A percentile compares a stretch with the other conserved stretches of the same genome.
These are phyloP conservation scores for Virgularia gustaviana DNA, from an alignment of 92 coral and sea anemone genomes.

Conservation along the genomic window DNA sequence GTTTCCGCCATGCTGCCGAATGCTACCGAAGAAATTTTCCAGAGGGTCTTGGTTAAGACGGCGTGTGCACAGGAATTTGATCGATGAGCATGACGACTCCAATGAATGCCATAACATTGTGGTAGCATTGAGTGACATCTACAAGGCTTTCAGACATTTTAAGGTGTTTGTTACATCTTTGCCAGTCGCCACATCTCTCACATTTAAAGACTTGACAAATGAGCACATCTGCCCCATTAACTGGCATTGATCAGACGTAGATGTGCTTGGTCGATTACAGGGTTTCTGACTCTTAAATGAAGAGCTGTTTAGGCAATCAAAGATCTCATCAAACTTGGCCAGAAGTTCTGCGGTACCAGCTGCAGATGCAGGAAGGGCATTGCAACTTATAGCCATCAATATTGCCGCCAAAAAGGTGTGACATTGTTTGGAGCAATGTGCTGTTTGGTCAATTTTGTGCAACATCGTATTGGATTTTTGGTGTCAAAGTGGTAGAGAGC, in stretches of 20 bases:
- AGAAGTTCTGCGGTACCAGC: slow-evolving; percentile 19
- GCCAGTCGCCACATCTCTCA: neutral
- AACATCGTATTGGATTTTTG: slow-evolving; percentile 5
- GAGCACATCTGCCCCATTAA: slow-evolving; percentile 9
- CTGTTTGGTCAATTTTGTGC: slow-evolving; percentile 11
- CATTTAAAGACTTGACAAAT: neutral
- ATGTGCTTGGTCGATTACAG: neutral
- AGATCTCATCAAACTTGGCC: slow-evolving; percentile 13
- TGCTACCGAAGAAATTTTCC: slow-evolving; percentile 18
- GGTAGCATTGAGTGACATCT: neutral
- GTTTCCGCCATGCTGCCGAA: slow-evolving; percentile 14
- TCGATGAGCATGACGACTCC: neutral
- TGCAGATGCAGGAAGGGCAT: slow-evolving; percentile 15
- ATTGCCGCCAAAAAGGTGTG: slow-evolving; percentile 24
- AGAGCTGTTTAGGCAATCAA: slow-evolving; percentile 28
- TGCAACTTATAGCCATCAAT: neutral
- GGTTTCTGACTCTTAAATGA: neutral
- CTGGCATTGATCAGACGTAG: neutral
- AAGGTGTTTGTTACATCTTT: neutral
- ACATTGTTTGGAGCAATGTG: slow-evolving; percentile 3
- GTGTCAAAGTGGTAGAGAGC: slow-evolving; percentile 13
- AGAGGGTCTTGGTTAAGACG: slow-evolving; percentile 26
- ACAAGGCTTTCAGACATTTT: slow-evolving; percentile 4
- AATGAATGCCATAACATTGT: neutral
- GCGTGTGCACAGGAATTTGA: neutral